These are phyloP conservation scores for Dicroscelio sp. DNA, from an alignment of 2,888 invertebrate genomes.

Conservation along the genomic window DNA sequence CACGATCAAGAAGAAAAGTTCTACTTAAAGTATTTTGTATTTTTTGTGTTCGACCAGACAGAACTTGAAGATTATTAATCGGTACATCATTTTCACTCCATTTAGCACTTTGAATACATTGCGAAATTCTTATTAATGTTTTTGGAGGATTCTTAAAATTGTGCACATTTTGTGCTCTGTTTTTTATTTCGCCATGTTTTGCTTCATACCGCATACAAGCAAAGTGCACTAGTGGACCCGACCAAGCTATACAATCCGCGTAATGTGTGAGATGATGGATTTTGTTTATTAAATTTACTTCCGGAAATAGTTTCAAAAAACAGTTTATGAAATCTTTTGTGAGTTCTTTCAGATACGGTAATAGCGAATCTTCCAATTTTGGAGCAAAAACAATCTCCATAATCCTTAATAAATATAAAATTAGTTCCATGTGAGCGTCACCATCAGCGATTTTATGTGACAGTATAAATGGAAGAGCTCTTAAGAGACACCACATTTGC, in stretches of 20 bases:
- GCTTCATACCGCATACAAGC: slow-evolving; percentile 82
- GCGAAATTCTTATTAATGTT: slow-evolving; percentile 72
- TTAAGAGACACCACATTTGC: slow-evolving; percentile 81
- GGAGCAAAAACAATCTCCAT: slow-evolving; percentile 83
- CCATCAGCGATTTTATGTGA: slow-evolving; percentile 69
- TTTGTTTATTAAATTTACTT: slow-evolving; percentile 81
- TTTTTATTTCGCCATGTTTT: slow-evolving; percentile 76
- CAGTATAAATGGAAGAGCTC: slow-evolving; percentile 77
- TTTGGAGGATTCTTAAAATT: slow-evolving; percentile 82
- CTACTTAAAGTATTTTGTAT: background rate
- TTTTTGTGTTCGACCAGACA: background rate
- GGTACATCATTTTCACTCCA: slow-evolving; percentile 74
- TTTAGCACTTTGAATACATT: slow-evolving; percentile 73
- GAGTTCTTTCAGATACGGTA: slow-evolving; percentile 29
- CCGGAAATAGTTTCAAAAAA: slow-evolving; percentile 64
- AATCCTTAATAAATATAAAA: slow-evolving; percentile 75
- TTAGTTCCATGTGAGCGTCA: slow-evolving; percentile 72
- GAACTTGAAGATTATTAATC: slow-evolving; percentile 43
- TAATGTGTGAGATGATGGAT: slow-evolving; percentile 80
- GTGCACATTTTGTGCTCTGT: slow-evolving; percentile 68
- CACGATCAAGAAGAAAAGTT: slow-evolving; percentile 35
- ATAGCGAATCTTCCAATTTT: slow-evolving; percentile 60
- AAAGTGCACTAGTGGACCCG: slow-evolving; percentile 75
- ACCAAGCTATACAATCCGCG: slow-evolving; percentile 74
- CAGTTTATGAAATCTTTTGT: slow-evolving; percentile 15